Evolutionary conservation across 2,888 invertebrate genomes (phyloP).

Genomic region (Lepeophtheirus nordmannii): DNA sequence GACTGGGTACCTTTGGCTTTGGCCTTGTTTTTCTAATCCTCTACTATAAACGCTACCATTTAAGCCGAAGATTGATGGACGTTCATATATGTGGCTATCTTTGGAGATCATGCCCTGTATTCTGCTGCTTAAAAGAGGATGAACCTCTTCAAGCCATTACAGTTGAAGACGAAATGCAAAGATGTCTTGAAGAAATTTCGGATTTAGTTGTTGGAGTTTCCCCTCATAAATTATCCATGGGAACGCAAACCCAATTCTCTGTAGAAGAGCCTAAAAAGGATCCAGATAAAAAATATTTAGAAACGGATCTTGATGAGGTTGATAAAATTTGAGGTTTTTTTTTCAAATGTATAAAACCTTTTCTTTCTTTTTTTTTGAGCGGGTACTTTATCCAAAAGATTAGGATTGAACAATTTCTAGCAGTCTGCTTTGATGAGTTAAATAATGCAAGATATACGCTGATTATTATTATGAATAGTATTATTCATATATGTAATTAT

Average conservation of each 20-base stretch:
- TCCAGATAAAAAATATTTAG: neutral
- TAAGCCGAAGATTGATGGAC: neutral
- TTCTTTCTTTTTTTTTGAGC: too few species aligned
- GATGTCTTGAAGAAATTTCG: neutral
- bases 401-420: too few species aligned
- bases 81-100: neutral
- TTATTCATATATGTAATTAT: too few species aligned
- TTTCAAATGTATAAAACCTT: neutral
- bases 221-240: neutral
- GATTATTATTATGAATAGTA: too few species aligned
- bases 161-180: constrained; percentile 8
- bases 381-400: too few species aligned
- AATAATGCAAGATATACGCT: too few species aligned
- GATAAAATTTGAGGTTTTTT: too few species aligned
- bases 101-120: constrained; percentile 1
- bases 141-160: constrained; percentile 10
- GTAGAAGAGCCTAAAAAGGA: neutral
- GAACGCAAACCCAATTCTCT: neutral
- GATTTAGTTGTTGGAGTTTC: neutral
- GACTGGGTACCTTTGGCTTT: constrained; percentile 2
- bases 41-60: constrained; percentile 16
- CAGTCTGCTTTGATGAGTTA: too few species aligned
- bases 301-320: neutral
- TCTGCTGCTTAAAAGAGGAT: constrained; percentile 8
- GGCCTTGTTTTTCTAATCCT: constrained; percentile 6